Evolutionary conservation across 2,888 invertebrate species (phyloP), one percentile per base, ranked within the genome.

Genomic region (Heliconius hortense): DNA sequence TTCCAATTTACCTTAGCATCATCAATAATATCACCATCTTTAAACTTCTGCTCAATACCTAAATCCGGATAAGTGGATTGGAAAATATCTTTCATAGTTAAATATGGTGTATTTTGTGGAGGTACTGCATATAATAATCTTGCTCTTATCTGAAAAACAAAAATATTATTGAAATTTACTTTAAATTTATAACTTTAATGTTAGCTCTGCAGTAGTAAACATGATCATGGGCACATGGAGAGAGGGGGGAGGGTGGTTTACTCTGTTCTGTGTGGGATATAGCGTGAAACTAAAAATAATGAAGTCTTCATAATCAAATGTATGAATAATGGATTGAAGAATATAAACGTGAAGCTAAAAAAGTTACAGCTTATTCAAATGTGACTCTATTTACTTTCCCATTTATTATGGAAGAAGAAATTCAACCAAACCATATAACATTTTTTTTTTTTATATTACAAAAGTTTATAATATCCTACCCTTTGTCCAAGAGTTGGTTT

Each of bases 81-180:
- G 83, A 94, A 94, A 71, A 94, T 87, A 78, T 84, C 85, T 82
- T 83, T 87, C 84, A 95, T 90, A 1, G 95, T 95, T 71, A 97
- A 92, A 85, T 96, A 96, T 0, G 95, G 95, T 1, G 96, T 93
- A 86, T 96, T 96, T 8, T 96, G 94, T 0, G 95, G 91, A 18
- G 96, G 96, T 89, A 96, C 94, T 69, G 95, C 91, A 85, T 96
- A 97, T 5, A 97, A 87, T 7, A 97, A 94, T 35, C 96, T 94
- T 0, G 96, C 96, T 48, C 87, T 85, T 66, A 93, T 84, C 92
- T 93, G 1, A 59, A 53, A 69, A 35, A 7, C 5, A 39, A 39
- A 64, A 64, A 35, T 7, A 31, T 21, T n/a, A 56, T n/a, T 56
- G n/a, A n/a, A 3, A 56, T 11, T 56, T 8, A 18, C 7, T 11